Percentiles rank a stretch among this genome's conserved stretches.
These are phyloP conservation scores for Rousettus madagascariensis DNA, from an alignment of 2,797 vertebrate species.

Conservation along the genomic window DNA sequence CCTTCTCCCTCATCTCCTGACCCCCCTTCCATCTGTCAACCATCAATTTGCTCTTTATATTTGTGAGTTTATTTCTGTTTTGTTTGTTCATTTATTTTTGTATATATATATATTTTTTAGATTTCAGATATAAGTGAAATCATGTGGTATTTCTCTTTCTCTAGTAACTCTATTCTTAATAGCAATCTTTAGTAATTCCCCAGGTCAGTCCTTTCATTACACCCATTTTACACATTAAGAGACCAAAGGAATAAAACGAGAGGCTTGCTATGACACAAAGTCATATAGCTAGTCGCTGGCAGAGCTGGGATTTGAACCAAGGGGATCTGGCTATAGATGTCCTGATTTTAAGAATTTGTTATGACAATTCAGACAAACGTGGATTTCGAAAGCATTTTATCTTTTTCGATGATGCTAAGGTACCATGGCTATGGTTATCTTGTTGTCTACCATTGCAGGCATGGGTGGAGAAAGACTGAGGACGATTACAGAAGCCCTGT, in stretches of 20 bases:
- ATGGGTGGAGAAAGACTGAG: background rate
- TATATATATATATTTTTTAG: too few species aligned
- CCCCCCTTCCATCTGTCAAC: too few species aligned
- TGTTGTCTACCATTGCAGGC: background rate
- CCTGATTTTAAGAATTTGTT: background rate
- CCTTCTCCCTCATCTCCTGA: too few species aligned
- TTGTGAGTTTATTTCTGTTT: too few species aligned
- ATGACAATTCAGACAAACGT: background rate
- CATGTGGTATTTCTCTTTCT: background rate
- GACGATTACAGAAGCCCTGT: background rate
- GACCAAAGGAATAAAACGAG: background rate
- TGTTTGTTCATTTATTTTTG: too few species aligned
- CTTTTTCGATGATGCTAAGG: background rate
- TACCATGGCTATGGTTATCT: background rate
- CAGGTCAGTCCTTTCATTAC: background rate
- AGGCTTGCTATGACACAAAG: background rate
- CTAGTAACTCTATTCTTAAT: background rate
- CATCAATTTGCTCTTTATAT: too few species aligned
- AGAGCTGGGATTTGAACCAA: background rate
- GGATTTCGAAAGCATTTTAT: background rate
- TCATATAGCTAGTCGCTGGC: background rate
- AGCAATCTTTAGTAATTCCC: background rate
- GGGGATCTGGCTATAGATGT: background rate
- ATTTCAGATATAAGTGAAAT: background rate
- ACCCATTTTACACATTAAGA: background rate